Base-by-base conservation (phyloP, 2,113 vertebrate genomes). In the Neodon shergylaensis region DNA sequence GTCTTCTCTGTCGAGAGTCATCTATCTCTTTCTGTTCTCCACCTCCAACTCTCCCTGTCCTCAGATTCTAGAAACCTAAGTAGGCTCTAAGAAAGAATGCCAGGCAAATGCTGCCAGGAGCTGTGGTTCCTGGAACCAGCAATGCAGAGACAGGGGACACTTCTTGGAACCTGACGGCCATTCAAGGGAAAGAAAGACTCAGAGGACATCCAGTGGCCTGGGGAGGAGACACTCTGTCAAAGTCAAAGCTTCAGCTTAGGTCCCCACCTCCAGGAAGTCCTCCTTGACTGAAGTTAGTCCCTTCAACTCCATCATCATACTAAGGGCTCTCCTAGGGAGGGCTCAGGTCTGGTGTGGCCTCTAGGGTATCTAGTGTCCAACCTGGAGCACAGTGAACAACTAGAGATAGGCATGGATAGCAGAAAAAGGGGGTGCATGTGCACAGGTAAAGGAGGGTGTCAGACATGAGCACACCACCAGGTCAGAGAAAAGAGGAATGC, bases 11-110 rank as follows among this genome's bases (percentile, higher is more conserved):
- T 54, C 19, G 52, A 91, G 42, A 77, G 31, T 11, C 39, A 31
- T 39, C 22, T 42, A 31, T 39, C 36, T 42, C 88, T 44, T 44
- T 52, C 65, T 19, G 16, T 78, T 24, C 31, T 44, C 54, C 3
- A 63, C 72, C 17, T 44, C 47, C 21, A 11, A 8, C 36, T 81
- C 73, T n/a, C 72, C 36, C 86, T 61, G 86, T 58, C 79, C 92
- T 73, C 88, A 90, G 95, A 92, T 66, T 86, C 78, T n/a, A 33
- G 49, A 6, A 85, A 72, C 81, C 94, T 16, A 33, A 86, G 58
- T 79, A 5, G 54, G 58, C 97, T 97, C 96, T 94, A 95, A 94
- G 97, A 97, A 98, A 96, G 77, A 65, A 93, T 92, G 77, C 93
- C 84, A 74, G 85, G 88, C 85, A 70, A 94, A 70, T 1, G 1